Evolutionary conservation across 2,888 invertebrate genomes (phyloP), one percentile per base, ranked within the genome.

Genomic region (Lottia gigantea): DNA sequence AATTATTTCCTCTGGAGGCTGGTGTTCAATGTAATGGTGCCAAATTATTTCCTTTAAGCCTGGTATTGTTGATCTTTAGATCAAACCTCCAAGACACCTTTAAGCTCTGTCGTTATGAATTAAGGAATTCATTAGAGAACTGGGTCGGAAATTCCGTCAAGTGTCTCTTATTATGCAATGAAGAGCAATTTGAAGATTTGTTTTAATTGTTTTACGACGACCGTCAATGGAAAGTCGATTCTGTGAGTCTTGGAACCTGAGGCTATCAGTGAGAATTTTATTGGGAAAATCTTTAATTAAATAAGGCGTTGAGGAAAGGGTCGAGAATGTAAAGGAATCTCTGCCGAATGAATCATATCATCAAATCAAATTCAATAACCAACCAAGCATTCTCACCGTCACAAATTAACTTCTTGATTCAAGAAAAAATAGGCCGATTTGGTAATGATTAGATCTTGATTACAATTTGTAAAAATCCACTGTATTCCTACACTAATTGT

Each of bases 71-170:
- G 40, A 40, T 40, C 40, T 40, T 6, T 6, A 40, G 40, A 40
- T 40, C 40, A 40, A 40, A 40, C 40, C 11, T 40, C 40, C 40
- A 40, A 40, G 11, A 55, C 55, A 55, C 55, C 55, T 55, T 55
- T 55, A 55, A 55, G 55, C 55, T 55, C 19, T 23, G 23, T 55
- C 55, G 15, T 55, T 19, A 19, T 14, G 23, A 55, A 55, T 55
- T 55, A 55, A 23, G 19, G 23, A 55, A 55, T 55, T 55, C 55
- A 55, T 55, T 23, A 55, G 55, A 55, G 23, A 23, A 55, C 55
- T 8, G 55, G 19, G 19, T 15, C 19, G 55, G 23, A 3, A 23
- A 55, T 23, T 23, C 19, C 19, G 19, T 23, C 19, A 55, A 55
- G 55, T 23, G 19, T 55, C 55, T 23, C 23, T 55, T 14, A 55